phyloP scores from a whole-genome alignment of 2,888 invertebrate genomes.

The Ectropis crepuscularia region DNA sequence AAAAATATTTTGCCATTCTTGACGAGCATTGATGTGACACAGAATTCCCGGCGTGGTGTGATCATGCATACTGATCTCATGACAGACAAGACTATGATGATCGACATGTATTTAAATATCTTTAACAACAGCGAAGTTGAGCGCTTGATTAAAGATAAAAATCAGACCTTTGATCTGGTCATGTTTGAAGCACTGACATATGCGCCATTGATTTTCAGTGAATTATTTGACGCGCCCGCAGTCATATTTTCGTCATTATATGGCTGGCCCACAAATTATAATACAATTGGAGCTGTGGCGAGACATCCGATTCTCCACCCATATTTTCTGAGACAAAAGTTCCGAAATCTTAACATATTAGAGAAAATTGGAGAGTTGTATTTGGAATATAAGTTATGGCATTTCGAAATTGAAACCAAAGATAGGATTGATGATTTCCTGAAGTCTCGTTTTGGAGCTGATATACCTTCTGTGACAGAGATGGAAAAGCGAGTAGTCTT shows the following conservation, averaged over 20 bases:
- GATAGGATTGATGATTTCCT: constrained; percentile 40
- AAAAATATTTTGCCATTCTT: constrained; percentile 5
- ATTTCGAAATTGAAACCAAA: constrained; percentile 23
- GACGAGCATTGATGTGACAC: neutral
- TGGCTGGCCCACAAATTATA: constrained; percentile 40
- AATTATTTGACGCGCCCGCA: constrained; percentile 49
- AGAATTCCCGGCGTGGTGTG: constrained; percentile 35
- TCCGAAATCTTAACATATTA: constrained; percentile 30
- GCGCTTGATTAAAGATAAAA: constrained; percentile 46
- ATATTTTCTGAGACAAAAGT: constrained; percentile 37
- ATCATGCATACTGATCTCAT: constrained; percentile 27
- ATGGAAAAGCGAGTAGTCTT: constrained; percentile 49
- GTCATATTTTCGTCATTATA: constrained; percentile 48
- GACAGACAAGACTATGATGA: neutral
- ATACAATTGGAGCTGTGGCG: constrained; percentile 43
- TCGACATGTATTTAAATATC: constrained; percentile 20
- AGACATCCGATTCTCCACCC: constrained; percentile 47
- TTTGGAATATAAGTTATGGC: constrained; percentile 38
- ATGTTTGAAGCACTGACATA: constrained; percentile 46
- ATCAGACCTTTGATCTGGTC: constrained; percentile 52
- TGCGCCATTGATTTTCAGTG: constrained; percentile 42
- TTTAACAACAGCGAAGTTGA: constrained; percentile 37
- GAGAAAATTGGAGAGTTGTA: constrained; percentile 42
- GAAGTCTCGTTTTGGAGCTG: constrained; percentile 44
- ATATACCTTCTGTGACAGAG: constrained; percentile 44